These are phyloP conservation scores for Polydrusus tereticollis DNA, from an alignment of 2,888 invertebrate genomes.

Conservation along the genomic window DNA sequence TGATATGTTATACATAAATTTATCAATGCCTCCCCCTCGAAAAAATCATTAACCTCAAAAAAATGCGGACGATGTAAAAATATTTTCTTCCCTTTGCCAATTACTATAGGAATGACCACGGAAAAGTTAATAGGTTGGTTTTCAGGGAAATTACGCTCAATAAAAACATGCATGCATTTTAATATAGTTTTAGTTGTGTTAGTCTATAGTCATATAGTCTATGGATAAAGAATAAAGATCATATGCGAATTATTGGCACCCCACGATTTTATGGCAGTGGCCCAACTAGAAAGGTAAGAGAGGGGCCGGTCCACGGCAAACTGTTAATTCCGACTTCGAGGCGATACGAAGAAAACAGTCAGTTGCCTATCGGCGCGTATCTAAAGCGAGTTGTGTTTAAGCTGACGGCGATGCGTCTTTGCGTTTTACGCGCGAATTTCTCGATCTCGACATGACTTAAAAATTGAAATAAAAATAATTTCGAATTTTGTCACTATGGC, in stretches of 20 bases:
- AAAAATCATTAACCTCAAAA: too few species aligned
- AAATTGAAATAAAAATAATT: not conserved
- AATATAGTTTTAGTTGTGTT: too few species aligned
- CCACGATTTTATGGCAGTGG: slow-evolving; percentile 32
- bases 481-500: slow-evolving; percentile 27
- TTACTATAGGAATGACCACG: too few species aligned
- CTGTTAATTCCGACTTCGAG: slow-evolving; percentile 43
- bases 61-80: too few species aligned
- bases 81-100: too few species aligned
- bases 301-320: slow-evolving; percentile 39
- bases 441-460: slow-evolving; percentile 33
- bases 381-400: slow-evolving; percentile 7
- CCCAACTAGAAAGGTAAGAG: slow-evolving; percentile 38
- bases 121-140: too few species aligned
- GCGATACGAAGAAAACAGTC: slow-evolving; percentile 42
- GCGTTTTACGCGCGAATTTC: slow-evolving; percentile 26
- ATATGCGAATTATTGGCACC: not conserved
- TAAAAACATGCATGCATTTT: too few species aligned
- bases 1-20: too few species aligned
- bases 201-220: not conserved
- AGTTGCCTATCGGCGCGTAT: slow-evolving; percentile 45
- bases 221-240: not conserved
- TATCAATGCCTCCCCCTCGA: too few species aligned
- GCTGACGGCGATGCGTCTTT: slow-evolving; percentile 18
- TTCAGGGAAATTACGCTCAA: too few species aligned